Percentiles rank a stretch among this genome's conserved stretches.
phyloP scores from a whole-genome alignment of 2,797 vertebrate genomes.

The Pipistrellus kuhlii region DNA sequence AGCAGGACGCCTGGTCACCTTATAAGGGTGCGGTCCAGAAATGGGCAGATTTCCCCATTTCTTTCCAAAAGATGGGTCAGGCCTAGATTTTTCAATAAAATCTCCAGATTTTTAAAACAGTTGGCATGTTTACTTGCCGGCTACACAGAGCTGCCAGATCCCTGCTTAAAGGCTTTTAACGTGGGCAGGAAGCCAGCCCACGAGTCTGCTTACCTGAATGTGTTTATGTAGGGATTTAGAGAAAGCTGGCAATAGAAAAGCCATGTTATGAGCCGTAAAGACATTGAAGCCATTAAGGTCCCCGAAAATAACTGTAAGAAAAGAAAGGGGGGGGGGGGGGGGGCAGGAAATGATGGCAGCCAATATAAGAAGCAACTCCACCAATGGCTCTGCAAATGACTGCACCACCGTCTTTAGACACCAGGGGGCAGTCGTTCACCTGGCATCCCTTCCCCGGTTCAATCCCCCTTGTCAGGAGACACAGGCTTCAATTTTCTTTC shows the following conservation, averaged over 20 bases:
- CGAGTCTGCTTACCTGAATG: neutral
- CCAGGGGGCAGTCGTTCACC: constrained; percentile 82
- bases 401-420: constrained; percentile 23
- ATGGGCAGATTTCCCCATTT: neutral
- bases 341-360: neutral
- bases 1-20: no score
- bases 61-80: constrained; percentile 17
- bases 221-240: neutral
- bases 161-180: neutral
- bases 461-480: neutral
- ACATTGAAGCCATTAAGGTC: neutral
- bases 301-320: neutral
- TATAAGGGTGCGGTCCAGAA: neutral
- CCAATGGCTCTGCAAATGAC: fast-evolving
- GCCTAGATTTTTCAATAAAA: constrained; percentile 13
- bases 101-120: constrained; percentile 38
- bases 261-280: neutral
- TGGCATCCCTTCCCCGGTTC: neutral
- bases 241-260: neutral
- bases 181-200: neutral
- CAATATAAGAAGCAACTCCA: neutral
- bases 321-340: neutral
- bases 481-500: neutral
- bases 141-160: neutral
- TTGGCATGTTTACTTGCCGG: neutral